Evolutionary conservation across 2,888 invertebrate species (phyloP), one percentile per base, ranked within the genome.

Genomic region (Operophtera brumata): DNA sequence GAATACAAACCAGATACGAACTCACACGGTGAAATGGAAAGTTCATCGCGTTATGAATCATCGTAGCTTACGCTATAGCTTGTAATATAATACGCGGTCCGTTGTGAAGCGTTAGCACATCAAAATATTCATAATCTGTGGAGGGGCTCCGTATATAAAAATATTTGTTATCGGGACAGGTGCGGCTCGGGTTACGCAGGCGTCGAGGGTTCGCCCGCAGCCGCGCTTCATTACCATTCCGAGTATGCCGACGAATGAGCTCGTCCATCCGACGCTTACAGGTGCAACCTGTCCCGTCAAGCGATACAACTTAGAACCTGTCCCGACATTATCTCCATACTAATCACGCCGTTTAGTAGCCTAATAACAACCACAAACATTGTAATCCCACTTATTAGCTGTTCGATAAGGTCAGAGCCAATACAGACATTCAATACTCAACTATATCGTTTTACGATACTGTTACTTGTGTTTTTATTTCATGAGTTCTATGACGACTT

Each of bases 131-230:
- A 82, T 84, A 86, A 83, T 85, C 81, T 83, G 77, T 67, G 80
- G 81, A 80, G 84, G n/a, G 85, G 83, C 80, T 82, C 64, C 75
- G 82, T 87, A 84, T 85, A 86, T 84, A 84, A 86, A 84, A 86
- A 86, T 84, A 85, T 86, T 82, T 82, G 73, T 78, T 82, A 80
- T 73, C 69, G 71, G 70, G 89, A 86, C 89, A 89, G 89, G 88
- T 89, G 89, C 67, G 78, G 74, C 76, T 88, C 82, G 71, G 80
- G 87, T 88, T 88, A 85, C 87, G 78, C 66, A 66, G 65, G 63
- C 64, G 58, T 57, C 49, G 62, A 54, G 57, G 56, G 50, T 42
- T 53, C 51, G 47, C 42, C 54, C 67, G 58, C 62, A 61, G 63
- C 62, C 56, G 61, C 59, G 61, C 65, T 73, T 84, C 80, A 84